phyloP scores from a whole-genome alignment of 2,113 vertebrate genomes.

The Plestiodon gilberti region DNA sequence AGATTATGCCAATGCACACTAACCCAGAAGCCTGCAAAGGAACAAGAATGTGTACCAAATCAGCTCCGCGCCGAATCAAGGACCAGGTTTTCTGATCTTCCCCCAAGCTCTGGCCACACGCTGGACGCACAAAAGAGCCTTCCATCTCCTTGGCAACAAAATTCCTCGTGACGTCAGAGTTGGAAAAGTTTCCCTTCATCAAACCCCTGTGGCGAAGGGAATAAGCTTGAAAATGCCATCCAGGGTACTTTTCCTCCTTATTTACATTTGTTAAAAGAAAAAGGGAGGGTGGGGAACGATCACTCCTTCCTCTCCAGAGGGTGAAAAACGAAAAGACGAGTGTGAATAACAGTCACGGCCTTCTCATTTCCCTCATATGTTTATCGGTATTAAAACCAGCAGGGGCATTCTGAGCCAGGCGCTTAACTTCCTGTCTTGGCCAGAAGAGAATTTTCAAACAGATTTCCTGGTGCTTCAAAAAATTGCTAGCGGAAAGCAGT shows the following conservation, averaged over 20 bases:
- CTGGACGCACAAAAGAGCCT: conserved; percentile 68
- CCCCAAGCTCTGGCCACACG: conserved; percentile 55
- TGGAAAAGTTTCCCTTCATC: conserved; percentile 78
- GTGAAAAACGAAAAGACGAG: neutral
- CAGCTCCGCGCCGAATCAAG: neutral
- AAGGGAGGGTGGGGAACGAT: conserved; percentile 1
- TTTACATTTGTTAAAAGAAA: conserved; percentile 69
- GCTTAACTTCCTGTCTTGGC: neutral
- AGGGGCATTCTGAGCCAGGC: neutral
- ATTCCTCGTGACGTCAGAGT: conserved; percentile 68
- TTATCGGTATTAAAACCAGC: conserved; percentile 9
- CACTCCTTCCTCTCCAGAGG: conserved; percentile 43
- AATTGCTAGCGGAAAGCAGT: neutral
- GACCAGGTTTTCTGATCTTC: conserved; percentile 48
- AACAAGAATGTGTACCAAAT: neutral
- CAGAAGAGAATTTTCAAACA: neutral
- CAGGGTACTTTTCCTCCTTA: conserved; percentile 61
- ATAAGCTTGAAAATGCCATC: conserved; percentile 73
- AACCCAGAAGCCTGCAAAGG: neutral
- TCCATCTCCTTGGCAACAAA: conserved; percentile 78
- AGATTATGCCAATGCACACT: too few species aligned
- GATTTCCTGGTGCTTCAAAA: neutral
- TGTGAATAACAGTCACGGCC: neutral
- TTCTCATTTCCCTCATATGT: neutral
- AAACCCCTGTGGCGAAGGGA: conserved; percentile 76